These are phyloP conservation scores for Schizotus pectinicornis DNA, from an alignment of 2,888 invertebrate genomes.

Conservation along the genomic window DNA sequence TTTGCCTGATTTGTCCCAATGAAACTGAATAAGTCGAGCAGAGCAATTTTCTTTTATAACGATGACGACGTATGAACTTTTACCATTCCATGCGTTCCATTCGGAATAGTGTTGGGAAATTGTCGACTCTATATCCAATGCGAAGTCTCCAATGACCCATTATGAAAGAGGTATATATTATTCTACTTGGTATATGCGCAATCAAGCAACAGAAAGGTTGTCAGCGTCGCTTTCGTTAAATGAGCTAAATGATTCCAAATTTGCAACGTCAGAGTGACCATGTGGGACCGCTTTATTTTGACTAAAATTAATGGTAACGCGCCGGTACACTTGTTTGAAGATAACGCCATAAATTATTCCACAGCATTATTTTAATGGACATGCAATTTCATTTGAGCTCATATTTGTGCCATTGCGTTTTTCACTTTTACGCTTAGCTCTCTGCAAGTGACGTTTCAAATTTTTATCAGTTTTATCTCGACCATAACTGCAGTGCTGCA, in stretches of 20 bases:
- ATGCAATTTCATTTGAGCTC: conserved; percentile 17
- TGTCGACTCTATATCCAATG: neutral
- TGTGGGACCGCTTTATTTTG: conserved; percentile 23
- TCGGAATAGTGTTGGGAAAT: too few relatives aligned
- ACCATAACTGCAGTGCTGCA: neutral
- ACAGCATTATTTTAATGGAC: neutral
- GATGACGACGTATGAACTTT: too few relatives aligned
- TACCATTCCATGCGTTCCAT: too few relatives aligned
- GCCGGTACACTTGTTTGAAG: conserved; percentile 12
- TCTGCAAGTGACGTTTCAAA: too few relatives aligned
- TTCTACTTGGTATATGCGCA: conserved; percentile 15
- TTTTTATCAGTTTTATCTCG: too few relatives aligned
- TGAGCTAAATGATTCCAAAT: conserved; percentile 21
- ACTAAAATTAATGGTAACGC: conserved; percentile 21
- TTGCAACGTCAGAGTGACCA: conserved; percentile 17
- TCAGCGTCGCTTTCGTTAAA: conserved; percentile 10
- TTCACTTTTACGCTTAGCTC: too few relatives aligned
- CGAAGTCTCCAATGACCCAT: conserved; percentile 17
- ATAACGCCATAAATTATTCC: conserved; percentile 16
- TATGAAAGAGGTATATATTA: conserved; percentile 15
- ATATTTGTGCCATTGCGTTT: conserved; percentile 2
- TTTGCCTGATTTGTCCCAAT: conserved; percentile 9
- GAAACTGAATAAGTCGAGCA: neutral
- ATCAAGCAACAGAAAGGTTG: conserved; percentile 13
- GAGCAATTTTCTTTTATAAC: too few relatives aligned